Base-by-base conservation (phyloP, 2,797 vertebrate species). In the Spondyliosoma cantharus region DNA sequence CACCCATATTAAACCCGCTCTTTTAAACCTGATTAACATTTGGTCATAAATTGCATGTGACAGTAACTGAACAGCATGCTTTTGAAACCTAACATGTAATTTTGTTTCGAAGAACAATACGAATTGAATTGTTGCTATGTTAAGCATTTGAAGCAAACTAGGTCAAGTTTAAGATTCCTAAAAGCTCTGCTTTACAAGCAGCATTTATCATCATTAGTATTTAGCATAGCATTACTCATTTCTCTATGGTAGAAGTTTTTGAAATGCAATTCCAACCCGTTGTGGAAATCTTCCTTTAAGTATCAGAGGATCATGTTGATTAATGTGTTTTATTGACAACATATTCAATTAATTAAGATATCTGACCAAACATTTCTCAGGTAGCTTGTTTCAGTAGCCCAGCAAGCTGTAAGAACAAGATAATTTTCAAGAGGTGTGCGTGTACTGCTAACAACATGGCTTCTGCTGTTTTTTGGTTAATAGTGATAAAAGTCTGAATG, bases 41-140 rank as follows among this genome's bases (percentile, higher is more conserved):
- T 87, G 78, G 74, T 86, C 81, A 80, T 88, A 56, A 37, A 84
- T 42, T 88, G 92, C 93, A 94, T 93, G 93, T 76, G 58, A 62
- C 72, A 60, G 71, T 64, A 75, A 84, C 58, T 74, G 69, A 60
- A 15, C 76, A 50, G 94, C 92, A 94, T 93, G 92, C 71, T 60
- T 80, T 81, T 81, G 71, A 86, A 85, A 83, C 46, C 48, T 83
- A 64, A 78, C 60, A 49, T 73, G 57, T 50, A 73, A 60, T 49
- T 48, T 75, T 65, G 70, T 71, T 53, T 77, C 57, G 78, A 83
- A 74, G 75, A 81, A 67, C 42, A 1, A 54, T 45, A 46, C 1
- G 1, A 71, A 74, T 54, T 24, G 57, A 71, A 68, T 15, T 22
- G 24, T 81, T 81, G 72, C 42, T 78, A 53, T 6, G 22, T 84